Evolutionary conservation across 2,888 invertebrate species (phyloP).

Genomic region (Barypeithes pellucidus): DNA sequence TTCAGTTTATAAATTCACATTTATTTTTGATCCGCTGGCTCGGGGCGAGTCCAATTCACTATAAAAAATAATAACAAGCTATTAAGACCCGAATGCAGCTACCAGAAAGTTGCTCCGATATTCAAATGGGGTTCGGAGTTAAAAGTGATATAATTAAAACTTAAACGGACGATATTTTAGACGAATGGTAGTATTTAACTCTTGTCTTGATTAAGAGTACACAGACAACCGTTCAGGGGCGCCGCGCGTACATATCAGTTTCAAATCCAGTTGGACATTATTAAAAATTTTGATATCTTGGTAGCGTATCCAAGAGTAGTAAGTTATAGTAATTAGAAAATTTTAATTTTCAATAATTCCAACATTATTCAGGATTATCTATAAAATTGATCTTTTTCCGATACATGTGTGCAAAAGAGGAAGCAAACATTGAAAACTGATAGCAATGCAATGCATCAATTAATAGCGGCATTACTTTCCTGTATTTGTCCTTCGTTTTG

Average conservation of each 20-base stretch:
- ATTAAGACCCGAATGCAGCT: conserved; percentile 49
- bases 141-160: conserved; percentile 23
- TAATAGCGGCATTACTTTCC: conserved; percentile 36
- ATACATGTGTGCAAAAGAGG: conserved; percentile 31
- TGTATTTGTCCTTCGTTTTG: conserved; percentile 43
- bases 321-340: no score
- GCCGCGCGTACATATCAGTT: no score
- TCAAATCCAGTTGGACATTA: no score
- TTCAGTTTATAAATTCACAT: conserved; percentile 48
- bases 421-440: conserved; percentile 41
- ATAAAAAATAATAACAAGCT: conserved; percentile 50
- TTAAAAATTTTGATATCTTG: no score
- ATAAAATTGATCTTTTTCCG: background rate
- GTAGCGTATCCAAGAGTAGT: no score
- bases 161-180: conserved; percentile 26
- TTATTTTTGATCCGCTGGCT: conserved; percentile 35
- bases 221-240: background rate
- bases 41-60: conserved; percentile 36
- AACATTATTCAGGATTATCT: no score
- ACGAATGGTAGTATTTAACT: conserved; percentile 20
- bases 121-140: conserved; percentile 39
- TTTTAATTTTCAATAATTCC: no score
- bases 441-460: conserved; percentile 39
- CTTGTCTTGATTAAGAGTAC: conserved; percentile 4
- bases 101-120: conserved; percentile 51